A percentile compares a stretch with the other conserved stretches of the same genome.
Evolutionary conservation across 2,888 invertebrate genomes (phyloP).

Genomic region (Lasioglossum lativentre): DNA sequence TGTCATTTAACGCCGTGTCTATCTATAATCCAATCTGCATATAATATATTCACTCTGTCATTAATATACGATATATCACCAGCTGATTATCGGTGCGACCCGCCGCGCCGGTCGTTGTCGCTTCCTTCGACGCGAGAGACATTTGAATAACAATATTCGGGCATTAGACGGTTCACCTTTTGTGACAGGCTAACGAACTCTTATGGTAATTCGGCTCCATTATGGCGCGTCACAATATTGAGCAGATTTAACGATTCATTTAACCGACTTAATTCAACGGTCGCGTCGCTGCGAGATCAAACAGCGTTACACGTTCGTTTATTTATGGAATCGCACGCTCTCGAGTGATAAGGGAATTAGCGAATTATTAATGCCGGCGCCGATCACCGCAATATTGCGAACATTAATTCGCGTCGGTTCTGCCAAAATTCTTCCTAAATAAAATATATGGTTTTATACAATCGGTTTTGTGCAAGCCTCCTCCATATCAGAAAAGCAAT

Average conservation of each 20-base stretch:
- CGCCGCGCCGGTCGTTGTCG: constrained; percentile 32
- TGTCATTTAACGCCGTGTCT: constrained; percentile 64
- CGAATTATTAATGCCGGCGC: neutral
- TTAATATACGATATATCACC: constrained; percentile 78
- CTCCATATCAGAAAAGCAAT: no score
- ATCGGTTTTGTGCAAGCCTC: neutral
- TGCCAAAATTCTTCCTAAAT: neutral
- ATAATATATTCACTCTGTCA: constrained; percentile 71
- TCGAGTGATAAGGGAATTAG: neutral
- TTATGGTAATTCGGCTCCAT: constrained; percentile 73
- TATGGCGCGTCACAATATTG: constrained; percentile 78
- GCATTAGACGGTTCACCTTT: constrained; percentile 73
- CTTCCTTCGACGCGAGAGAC: constrained; percentile 10
- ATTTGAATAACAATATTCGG: constrained; percentile 82
- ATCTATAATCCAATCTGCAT: constrained; percentile 76
- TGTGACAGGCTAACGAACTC: constrained; percentile 68
- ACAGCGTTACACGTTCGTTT: neutral
- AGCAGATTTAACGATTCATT: constrained; percentile 76
- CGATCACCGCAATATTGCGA: neutral
- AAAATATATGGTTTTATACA: no score
- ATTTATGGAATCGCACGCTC: neutral
- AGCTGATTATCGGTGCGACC: constrained; percentile 53
- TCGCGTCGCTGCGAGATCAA: constrained; percentile 14
- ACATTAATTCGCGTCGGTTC: neutral
- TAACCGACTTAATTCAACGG: constrained; percentile 57